Evolutionary conservation across 2,888 invertebrate species (phyloP), one percentile per base, ranked within the genome.

Genomic region (Podabrus alpinus): DNA sequence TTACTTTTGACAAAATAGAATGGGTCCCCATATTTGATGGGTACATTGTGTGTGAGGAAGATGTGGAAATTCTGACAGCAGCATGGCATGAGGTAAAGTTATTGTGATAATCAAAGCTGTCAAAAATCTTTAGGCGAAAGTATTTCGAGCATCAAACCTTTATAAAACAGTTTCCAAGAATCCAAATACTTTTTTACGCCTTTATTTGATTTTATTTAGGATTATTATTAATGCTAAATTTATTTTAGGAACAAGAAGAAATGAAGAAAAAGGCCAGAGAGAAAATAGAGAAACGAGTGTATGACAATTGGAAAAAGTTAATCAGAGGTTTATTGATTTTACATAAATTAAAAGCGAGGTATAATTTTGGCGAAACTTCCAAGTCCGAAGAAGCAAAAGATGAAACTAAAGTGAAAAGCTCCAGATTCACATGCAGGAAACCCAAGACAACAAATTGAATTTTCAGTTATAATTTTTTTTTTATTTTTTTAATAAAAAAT

Each of bases 1-100:
- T 95, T 19, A 99, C 99, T 4, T 99, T 99, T 88, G 98, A 99
- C 86, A 96, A 95, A 84, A 91, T 93, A 29, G 96, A 97, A 81
- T 92, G 93, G 84, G 92, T 93, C 86, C 96, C 97, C 0, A 92
- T 92, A 1, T 93, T 93, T 82, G 97, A 98, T 86, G 99, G 99
- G 0, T 98, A 93, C 85, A 91, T 99, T 7, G 95, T 99, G 1
- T 98, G 99, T 86, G 91, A 94, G 83, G 97, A 99, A 86, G 95
- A 92, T 84, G 92, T 92, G 79, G 96, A 97, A 73, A 88, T 90
- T 15, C 89, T 98, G 59, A 88, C 94, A 15, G 94, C 94, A 75
- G 98, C 98, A 15, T 99, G 98, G 97, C 90, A 94, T 82, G 89
- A 92, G 88, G 93, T 93, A 85, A 82, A 81, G 1, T 45, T 76